These are phyloP conservation scores for Diplosoma virens DNA, from an alignment of 23 tunicate species.

Conservation along the genomic window DNA sequence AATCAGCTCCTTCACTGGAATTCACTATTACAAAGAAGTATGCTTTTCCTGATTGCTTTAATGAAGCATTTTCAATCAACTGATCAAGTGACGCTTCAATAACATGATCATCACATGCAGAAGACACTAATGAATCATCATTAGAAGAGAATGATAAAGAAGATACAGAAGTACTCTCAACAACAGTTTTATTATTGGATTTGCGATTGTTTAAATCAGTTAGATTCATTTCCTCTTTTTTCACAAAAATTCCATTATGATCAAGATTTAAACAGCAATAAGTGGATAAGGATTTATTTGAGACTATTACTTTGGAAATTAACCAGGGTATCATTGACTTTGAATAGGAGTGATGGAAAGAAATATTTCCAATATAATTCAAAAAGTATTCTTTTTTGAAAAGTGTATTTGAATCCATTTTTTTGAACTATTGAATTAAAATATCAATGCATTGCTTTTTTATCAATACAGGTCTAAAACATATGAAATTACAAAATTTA, in stretches of 20 bases:
- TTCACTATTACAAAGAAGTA: slow-evolving; percentile 16
- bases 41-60: not conserved
- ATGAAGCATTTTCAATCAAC: slow-evolving; percentile 19
- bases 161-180: not conserved
- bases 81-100: slow-evolving; percentile 3
- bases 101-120: not conserved
- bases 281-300: not conserved
- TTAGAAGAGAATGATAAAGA: not conserved
- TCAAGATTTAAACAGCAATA: slow-evolving; percentile 16
- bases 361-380: slow-evolving; percentile 12
- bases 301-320: slow-evolving; percentile 27
- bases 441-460: too few relatives aligned
- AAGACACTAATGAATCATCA: not conserved
- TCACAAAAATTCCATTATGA: not conserved
- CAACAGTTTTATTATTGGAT: not conserved
- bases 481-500: too few relatives aligned
- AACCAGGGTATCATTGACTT: slow-evolving; percentile 60
- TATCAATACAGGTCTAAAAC: too few relatives aligned
- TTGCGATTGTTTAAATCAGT: not conserved
- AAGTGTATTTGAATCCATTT: not conserved
- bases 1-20: not conserved
- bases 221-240: slow-evolving; percentile 34
- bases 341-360: slow-evolving; percentile 29
- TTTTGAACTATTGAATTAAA: not conserved
- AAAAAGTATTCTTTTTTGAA: not conserved